Evolutionary conservation across 2,888 invertebrate species (phyloP).

Genomic region (Thysanoteuthis rhombus): DNA sequence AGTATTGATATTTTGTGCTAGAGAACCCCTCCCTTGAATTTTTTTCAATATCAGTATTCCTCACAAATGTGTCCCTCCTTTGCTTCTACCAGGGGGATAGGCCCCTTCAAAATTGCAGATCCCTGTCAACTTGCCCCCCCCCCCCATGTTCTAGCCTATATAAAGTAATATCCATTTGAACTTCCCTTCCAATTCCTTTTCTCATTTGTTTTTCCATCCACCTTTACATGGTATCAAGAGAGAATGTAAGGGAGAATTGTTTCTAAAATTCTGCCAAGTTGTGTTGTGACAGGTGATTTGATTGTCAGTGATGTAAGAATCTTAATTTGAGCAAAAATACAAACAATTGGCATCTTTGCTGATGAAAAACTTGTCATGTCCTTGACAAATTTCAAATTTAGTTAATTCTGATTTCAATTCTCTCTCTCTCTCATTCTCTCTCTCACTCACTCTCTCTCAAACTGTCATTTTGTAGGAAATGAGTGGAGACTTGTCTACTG

Average conservation of each 20-base stretch:
- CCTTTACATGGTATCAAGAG: background rate
- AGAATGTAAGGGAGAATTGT: background rate
- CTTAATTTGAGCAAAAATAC: no score
- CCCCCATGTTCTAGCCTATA: no score
- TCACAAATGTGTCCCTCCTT: no score
- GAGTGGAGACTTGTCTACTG: no score
- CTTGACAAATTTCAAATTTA: constrained; percentile 12
- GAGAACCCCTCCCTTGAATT: no score
- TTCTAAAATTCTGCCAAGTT: background rate
- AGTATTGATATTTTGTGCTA: no score
- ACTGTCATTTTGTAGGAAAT: background rate
- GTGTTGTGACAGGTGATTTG: background rate
- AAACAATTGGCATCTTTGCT: background rate
- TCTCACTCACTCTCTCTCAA: background rate
- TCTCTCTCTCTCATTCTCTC: background rate
- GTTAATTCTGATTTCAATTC: background rate
- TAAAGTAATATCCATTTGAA: background rate
- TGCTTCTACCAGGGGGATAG: no score
- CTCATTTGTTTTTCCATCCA: background rate
- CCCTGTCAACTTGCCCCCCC: no score
- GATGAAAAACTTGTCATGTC: background rate
- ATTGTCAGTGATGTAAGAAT: no score
- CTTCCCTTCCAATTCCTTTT: background rate
- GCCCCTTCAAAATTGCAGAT: no score
- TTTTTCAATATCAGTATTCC: no score